phyloP scores from a whole-genome alignment of 2,113 vertebrate species.

The Eretmochelys imbricata region DNA sequence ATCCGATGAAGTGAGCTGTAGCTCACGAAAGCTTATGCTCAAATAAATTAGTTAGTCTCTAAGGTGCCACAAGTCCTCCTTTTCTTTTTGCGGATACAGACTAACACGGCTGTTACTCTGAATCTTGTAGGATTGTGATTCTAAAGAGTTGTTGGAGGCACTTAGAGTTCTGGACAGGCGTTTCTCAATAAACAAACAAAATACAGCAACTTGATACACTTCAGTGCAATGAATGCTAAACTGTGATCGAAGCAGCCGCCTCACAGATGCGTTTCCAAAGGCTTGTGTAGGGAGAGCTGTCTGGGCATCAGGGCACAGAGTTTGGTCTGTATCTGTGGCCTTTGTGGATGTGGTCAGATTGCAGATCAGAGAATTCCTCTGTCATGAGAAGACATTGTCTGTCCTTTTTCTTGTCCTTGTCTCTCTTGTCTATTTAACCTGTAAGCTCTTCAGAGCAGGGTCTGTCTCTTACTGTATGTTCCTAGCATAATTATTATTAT shows the following conservation, averaged over 20 bases:
- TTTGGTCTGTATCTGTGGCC: not conserved
- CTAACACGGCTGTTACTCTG: too few relatives aligned
- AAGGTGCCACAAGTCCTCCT: too few relatives aligned
- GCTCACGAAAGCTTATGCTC: too few relatives aligned
- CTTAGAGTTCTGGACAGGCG: conserved; percentile 57
- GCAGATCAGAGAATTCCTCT: not conserved
- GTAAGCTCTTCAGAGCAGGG: not conserved
- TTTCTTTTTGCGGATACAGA: too few relatives aligned
- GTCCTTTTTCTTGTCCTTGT: not conserved
- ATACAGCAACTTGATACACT: conserved; percentile 64
- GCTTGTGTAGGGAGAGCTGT: not conserved
- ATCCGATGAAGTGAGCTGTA: too few relatives aligned
- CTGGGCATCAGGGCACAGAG: not conserved
- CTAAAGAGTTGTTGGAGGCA: conserved; percentile 55
- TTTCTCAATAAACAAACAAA: conserved; percentile 72
- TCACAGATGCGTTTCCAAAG: not conserved
- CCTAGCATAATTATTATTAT: not conserved
- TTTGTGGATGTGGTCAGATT: not conserved
- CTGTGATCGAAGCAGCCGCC: not conserved
- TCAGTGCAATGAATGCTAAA: conserved; percentile 47
- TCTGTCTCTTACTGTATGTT: not conserved
- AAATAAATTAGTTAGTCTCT: too few relatives aligned
- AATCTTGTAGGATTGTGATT: conserved; percentile 49
- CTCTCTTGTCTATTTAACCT: not conserved
- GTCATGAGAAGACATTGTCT: not conserved